These are phyloP conservation scores for Pseudochirops corinnae DNA, from an alignment of 2,797 vertebrate genomes.

Conservation along the genomic window DNA sequence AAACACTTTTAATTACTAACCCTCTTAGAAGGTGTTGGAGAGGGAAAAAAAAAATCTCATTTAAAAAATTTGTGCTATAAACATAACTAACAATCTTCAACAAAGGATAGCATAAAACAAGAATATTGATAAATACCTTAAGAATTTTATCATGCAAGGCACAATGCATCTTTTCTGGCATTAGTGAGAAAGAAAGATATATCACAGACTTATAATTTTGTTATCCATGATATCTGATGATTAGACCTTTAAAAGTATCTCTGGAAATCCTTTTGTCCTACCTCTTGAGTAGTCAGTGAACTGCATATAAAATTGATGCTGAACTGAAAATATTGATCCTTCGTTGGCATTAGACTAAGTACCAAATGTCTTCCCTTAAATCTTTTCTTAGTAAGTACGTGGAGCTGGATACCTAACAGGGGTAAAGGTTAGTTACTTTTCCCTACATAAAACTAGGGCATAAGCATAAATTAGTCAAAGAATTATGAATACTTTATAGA, in stretches of 20 bases:
- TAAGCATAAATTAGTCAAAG: constrained; percentile 40
- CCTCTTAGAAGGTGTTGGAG: neutral
- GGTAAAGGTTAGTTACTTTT: constrained; percentile 54
- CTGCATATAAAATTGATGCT: constrained; percentile 62
- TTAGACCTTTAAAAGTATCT: neutral
- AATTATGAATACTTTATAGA: constrained; percentile 54
- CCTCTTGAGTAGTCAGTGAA: constrained; percentile 24
- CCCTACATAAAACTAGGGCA: constrained; percentile 33
- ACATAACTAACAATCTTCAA: constrained; percentile 8
- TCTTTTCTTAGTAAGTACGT: constrained; percentile 25
- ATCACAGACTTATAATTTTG: neutral
- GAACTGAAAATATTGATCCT: constrained; percentile 57
- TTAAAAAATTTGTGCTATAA: constrained; percentile 29
- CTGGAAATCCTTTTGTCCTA: neutral
- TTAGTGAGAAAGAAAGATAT: constrained; percentile 56
- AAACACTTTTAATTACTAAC: constrained; percentile 63
- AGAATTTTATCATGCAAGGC: constrained; percentile 48
- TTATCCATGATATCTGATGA: neutral
- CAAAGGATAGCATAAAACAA: constrained; percentile 11
- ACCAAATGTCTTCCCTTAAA: constrained; percentile 50
- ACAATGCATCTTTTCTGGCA: neutral
- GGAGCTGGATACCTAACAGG: neutral
- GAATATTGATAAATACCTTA: neutral
- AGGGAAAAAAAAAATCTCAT: constrained; percentile 28
- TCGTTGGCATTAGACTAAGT: constrained; percentile 18